phyloP scores from a whole-genome alignment of 2,888 invertebrate genomes.

The Emmelina monodactyla region DNA sequence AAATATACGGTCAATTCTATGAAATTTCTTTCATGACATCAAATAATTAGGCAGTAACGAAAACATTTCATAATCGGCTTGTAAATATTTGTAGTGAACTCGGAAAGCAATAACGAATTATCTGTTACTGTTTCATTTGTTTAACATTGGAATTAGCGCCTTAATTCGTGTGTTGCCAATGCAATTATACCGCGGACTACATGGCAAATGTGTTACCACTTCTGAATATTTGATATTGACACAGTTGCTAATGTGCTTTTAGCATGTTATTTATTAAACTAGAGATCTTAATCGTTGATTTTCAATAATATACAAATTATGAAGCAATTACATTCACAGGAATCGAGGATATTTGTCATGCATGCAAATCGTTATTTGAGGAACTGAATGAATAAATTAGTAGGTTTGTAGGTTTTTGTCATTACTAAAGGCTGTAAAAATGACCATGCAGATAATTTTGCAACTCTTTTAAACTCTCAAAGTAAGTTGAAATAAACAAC shows the following conservation, averaged over 20 bases:
- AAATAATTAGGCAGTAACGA: no score
- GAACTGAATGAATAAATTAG: constrained; percentile 13
- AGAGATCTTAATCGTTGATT: constrained; percentile 30
- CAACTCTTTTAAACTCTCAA: no score
- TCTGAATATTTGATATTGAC: constrained; percentile 54
- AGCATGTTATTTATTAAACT: constrained; percentile 48
- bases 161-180: constrained; percentile 33
- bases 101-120: no score
- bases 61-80: no score
- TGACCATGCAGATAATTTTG: no score
- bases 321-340: constrained; percentile 30
- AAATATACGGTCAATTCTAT: no score
- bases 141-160: neutral
- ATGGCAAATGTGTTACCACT: constrained; percentile 34
- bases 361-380: constrained; percentile 11
- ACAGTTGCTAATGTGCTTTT: constrained; percentile 59
- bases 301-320: constrained; percentile 35
- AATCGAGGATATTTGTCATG: constrained; percentile 23
- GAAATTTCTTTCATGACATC: no score
- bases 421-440: no score
- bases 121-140: neutral
- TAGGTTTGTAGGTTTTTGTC: neutral
- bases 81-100: no score
- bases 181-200: constrained; percentile 36
- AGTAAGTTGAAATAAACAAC: no score